These are phyloP conservation scores for Eupeodes corollae DNA, from an alignment of 1,140 invertebrate species.

Conservation along the genomic window DNA sequence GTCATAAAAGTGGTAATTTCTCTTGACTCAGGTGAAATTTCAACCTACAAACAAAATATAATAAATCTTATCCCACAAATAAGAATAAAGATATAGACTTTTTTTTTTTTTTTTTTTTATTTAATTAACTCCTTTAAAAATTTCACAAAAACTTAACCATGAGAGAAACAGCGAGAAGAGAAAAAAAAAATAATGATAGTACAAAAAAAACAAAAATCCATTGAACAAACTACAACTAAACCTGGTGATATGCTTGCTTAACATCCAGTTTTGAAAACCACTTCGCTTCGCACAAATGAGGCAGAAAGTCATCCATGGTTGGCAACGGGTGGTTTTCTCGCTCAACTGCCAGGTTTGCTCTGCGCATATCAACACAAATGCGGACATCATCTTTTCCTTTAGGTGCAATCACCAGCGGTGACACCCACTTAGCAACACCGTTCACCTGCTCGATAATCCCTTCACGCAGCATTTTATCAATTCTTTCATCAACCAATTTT, in stretches of 20 bases:
- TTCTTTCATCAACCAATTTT: slow-evolving; percentile 6
- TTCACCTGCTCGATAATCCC: slow-evolving; percentile 8
- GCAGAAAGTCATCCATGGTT: slow-evolving; percentile 23
- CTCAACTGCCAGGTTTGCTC: slow-evolving; percentile 27
- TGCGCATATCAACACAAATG: slow-evolving; percentile 33
- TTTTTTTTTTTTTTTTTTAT: too few relatives aligned
- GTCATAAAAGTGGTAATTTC: slow-evolving; percentile 33
- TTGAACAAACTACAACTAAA: too few relatives aligned
- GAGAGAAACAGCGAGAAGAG: too few relatives aligned
- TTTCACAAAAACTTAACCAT: too few relatives aligned
- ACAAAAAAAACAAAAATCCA: neutral
- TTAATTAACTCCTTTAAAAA: too few relatives aligned
- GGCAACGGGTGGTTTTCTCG: slow-evolving; percentile 29
- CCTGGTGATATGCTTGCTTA: slow-evolving; percentile 20
- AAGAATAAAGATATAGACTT: too few relatives aligned
- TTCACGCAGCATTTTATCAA: slow-evolving; percentile 4
- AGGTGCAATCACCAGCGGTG: slow-evolving; percentile 24
- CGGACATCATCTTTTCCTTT: slow-evolving; percentile 24
- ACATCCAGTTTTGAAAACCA: slow-evolving; percentile 19
- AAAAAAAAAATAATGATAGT: neutral
- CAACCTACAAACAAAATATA: slow-evolving; percentile 1
- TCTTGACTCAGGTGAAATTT: slow-evolving; percentile 12
- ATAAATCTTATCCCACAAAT: too few relatives aligned
- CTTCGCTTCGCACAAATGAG: slow-evolving; percentile 16
- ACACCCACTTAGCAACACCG: slow-evolving; percentile 20